phyloP scores from a whole-genome alignment of 2,113 vertebrate species.

The Pampusana beccarii region DNA sequence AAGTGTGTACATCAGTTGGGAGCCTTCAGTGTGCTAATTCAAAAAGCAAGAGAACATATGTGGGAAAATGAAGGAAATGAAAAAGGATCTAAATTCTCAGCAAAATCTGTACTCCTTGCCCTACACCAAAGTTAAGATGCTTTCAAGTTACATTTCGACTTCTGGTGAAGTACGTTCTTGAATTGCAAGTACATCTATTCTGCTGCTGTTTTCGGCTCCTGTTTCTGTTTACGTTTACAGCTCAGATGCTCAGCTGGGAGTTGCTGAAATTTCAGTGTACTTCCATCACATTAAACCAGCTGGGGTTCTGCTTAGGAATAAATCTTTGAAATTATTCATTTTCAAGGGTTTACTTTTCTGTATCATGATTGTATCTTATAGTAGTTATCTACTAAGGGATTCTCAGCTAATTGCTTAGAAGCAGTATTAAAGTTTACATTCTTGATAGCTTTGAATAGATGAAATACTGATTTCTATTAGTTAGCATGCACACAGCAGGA shows the following conservation, averaged over 20 bases:
- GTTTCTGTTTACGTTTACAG: background rate
- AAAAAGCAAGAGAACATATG: background rate
- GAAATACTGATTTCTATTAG: background rate
- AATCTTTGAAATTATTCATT: background rate
- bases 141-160: background rate
- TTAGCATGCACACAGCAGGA: fast-evolving
- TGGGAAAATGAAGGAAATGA: background rate
- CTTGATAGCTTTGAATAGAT: background rate
- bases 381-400: background rate
- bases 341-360: background rate
- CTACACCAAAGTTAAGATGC: background rate
- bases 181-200: background rate
- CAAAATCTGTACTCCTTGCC: background rate
- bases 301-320: background rate
- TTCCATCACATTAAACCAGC: background rate
- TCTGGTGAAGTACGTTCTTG: background rate
- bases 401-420: background rate
- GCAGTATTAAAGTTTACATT: background rate
- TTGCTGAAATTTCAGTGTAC: background rate
- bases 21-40: background rate
- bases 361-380: background rate
- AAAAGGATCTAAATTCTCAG: background rate
- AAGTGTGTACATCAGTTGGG: background rate
- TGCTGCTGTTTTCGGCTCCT: background rate
- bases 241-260: background rate